Base-by-base conservation (phyloP, 2,113 vertebrate genomes). In the Xerus inauris region DNA sequence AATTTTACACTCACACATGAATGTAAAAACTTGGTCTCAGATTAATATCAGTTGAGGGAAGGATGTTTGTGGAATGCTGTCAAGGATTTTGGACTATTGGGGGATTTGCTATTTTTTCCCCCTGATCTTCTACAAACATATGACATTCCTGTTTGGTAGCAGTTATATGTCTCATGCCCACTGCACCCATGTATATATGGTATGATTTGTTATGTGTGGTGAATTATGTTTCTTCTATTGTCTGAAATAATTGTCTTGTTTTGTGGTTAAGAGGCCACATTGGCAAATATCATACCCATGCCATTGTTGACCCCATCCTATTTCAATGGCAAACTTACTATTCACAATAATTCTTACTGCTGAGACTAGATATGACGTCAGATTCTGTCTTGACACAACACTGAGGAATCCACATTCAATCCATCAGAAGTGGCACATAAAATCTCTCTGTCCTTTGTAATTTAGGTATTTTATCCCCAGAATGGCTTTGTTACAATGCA, bases 401-500 rank as follows among this genome's bases (percentile, higher is more conserved):
- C 64, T 38, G 87, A 85, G 73, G 86, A 93, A 73, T 26, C 35
- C 20, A 80, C 49, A 40, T 47, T 67, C n/a, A 85, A 11, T 72
- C 62, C 28, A 65, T 20, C 49, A 32, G 77, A 73, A 20, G n/a
- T 75, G n/a, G 51, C 62, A 45, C 32, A 30, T 85, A 73, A 81
- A 79, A 91, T 87, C 5, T 38, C 24, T 89, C 65, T 94, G 71
- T 89, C 77, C 38, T 47, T 69, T 32, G 49, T 82, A 8, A 92
- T n/a, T 94, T 79, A 82, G 59, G 16, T 57, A 47, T 81, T n/a
- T n/a, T 73, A 86, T 88, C 19, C 71, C 45, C 85, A 89, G 73
- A 89, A 90, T 30, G 14, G 11, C 10, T 89, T 91, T 77, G 77
- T 93, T 75, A 89, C 94, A 92, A 89, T 82, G n/a, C 45, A 17